phyloP scores from a whole-genome alignment of 2,113 vertebrate species.

The Chascanopsetta lugubris region DNA sequence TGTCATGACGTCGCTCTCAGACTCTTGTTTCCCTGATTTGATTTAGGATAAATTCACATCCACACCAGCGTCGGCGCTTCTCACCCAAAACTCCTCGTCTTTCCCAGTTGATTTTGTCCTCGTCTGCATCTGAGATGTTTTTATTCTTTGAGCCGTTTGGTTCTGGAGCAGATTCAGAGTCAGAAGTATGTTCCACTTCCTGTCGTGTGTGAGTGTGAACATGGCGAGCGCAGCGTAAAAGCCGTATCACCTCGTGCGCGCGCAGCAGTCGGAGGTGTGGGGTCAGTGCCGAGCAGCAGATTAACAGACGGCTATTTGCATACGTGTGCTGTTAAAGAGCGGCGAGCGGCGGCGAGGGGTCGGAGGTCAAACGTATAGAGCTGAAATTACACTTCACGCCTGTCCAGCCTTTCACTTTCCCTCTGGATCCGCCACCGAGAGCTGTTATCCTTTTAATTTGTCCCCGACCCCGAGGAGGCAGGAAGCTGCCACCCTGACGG shows the following conservation, averaged over 20 bases:
- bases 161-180: too few species aligned
- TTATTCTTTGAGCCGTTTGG: too few species aligned
- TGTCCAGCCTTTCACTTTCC: constrained; percentile 15
- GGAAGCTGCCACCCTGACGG: constrained; percentile 18
- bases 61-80: too few species aligned
- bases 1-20: too few species aligned
- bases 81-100: too few species aligned
- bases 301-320: constrained; percentile 54
- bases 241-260: background rate
- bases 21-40: too few species aligned
- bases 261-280: background rate
- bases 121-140: too few species aligned
- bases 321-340: constrained; percentile 42
- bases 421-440: constrained; percentile 3
- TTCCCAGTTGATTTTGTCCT: too few species aligned
- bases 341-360: constrained; percentile 29
- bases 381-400: constrained; percentile 32
- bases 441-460: constrained; percentile 36
- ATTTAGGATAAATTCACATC: too few species aligned
- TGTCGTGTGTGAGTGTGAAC: too few species aligned
- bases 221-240: background rate
- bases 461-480: background rate
- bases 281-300: constrained; percentile 47
- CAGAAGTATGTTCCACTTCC: too few species aligned
- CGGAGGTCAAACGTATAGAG: constrained; percentile 45